phyloP scores from a whole-genome alignment of 2,113 vertebrate genomes.

The Hylia prasina region DNA sequence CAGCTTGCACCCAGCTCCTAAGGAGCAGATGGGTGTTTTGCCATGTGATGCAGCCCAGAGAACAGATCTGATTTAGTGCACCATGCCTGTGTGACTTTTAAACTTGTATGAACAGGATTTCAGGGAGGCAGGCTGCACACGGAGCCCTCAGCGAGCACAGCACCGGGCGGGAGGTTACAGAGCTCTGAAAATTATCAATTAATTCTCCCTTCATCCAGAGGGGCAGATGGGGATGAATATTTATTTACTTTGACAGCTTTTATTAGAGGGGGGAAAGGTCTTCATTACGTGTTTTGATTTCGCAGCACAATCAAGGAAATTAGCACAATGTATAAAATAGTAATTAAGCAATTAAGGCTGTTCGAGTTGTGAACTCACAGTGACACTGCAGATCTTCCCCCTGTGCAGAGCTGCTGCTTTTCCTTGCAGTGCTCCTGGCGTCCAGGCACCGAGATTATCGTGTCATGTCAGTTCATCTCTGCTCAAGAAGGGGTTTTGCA shows the following conservation, averaged over 20 bases:
- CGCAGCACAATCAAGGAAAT: conserved; percentile 40
- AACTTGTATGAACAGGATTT: background rate
- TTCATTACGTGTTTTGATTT: conserved; percentile 52
- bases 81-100: background rate
- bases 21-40: background rate
- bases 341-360: conserved; percentile 30
- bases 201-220: conserved; percentile 4
- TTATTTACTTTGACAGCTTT: conserved; percentile 66
- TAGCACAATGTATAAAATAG: background rate
- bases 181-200: conserved; percentile 24
- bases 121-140: background rate
- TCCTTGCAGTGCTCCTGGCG: background rate
- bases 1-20: background rate
- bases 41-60: background rate
- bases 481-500: background rate
- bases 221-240: conserved; percentile 69
- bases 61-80: background rate
- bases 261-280: background rate
- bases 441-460: background rate
- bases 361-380: background rate
- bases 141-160: background rate
- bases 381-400: background rate
- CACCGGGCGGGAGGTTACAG: background rate
- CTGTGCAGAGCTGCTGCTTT: background rate
- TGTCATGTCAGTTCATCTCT: background rate